Conservation (phyloP, 2,113 vertebrate genomes). For the Solea senegalensis region DNA sequence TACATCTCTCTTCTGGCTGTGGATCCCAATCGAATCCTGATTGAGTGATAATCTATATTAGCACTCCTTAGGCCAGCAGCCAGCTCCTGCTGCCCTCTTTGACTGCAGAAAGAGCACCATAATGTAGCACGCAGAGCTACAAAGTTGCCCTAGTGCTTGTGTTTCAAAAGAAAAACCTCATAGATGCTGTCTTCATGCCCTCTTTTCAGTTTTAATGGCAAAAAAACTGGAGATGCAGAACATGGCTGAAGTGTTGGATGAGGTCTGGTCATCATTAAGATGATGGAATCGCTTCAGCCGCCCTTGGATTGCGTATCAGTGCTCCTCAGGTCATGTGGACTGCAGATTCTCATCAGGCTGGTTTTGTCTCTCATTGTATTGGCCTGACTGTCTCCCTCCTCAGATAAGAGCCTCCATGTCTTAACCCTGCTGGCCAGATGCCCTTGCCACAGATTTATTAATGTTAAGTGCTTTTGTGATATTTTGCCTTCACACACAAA, state of each 20-base stretch:
- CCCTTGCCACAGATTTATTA: conserved; percentile 79
- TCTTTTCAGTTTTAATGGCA: conserved; percentile 30
- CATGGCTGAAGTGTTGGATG: conserved; percentile 31
- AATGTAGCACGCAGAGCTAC: conserved; percentile 48
- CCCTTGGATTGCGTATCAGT: conserved; percentile 64
- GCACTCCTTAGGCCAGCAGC: conserved; percentile 59
- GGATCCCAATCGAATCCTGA: conserved; percentile 75
- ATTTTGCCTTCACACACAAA: conserved; percentile 52
- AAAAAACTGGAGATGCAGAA: conserved; percentile 26
- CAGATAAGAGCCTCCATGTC: conserved; percentile 71
- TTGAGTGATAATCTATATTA: conserved; percentile 82
- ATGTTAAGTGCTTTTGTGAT: conserved; percentile 72
- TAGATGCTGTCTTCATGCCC: conserved; percentile 2
- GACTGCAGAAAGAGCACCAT: conserved; percentile 47
- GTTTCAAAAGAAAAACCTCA: conserved; percentile 3
- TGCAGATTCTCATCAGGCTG: conserved; percentile 73
- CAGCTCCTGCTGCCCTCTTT: conserved; percentile 64
- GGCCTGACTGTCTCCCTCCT: conserved; percentile 57
- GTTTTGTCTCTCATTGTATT: conserved; percentile 57
- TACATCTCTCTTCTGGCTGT: conserved; percentile 48
- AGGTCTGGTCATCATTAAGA: conserved; percentile 48
- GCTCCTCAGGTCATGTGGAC: conserved; percentile 51
- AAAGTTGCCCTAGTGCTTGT: conserved; percentile 26
- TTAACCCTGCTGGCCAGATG: conserved; percentile 71
- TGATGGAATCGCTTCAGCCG: conserved; percentile 44